Percentiles rank a stretch among this genome's conserved stretches.
These are phyloP conservation scores for Phalloptychus januarius DNA, from an alignment of 2,797 vertebrate species.

Conservation along the genomic window DNA sequence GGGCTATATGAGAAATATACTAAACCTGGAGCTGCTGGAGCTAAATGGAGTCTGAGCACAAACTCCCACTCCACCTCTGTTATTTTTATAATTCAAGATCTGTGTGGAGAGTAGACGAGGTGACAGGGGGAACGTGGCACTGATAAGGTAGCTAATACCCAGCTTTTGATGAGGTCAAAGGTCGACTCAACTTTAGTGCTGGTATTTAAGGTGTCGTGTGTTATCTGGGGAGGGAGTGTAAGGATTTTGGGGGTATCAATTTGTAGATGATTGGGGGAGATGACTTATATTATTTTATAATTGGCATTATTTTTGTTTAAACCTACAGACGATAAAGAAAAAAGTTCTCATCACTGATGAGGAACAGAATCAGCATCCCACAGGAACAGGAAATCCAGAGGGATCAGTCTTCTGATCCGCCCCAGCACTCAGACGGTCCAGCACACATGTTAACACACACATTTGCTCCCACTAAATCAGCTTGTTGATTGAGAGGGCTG, in stretches of 20 bases:
- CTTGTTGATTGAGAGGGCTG: conserved; percentile 80
- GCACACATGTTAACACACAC: conserved; percentile 41
- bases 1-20: background rate
- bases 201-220: conserved; percentile 16
- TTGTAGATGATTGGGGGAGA: background rate
- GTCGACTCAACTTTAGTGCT: conserved; percentile 47
- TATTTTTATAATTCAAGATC: conserved; percentile 70
- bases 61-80: conserved; percentile 28
- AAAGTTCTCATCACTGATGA: conserved; percentile 40
- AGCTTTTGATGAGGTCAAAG: conserved; percentile 69
- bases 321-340: conserved; percentile 17
- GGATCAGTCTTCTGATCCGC: conserved; percentile 71
- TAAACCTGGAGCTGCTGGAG: background rate
- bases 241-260: conserved; percentile 3
- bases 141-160: conserved; percentile 75
- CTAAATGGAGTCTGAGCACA: conserved; percentile 20
- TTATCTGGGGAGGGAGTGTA: background rate
- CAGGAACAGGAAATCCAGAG: conserved; percentile 73
- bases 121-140: conserved; percentile 77
- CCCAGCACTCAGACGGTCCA: conserved; percentile 50
- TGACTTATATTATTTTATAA: conserved; percentile 16
- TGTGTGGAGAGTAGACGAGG: conserved; percentile 39
- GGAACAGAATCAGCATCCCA: conserved; percentile 59
- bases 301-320: conserved; percentile 4
- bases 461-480: conserved; percentile 71